phyloP scores from a whole-genome alignment of 2,888 invertebrate genomes.

The Horisme vitalbata region DNA sequence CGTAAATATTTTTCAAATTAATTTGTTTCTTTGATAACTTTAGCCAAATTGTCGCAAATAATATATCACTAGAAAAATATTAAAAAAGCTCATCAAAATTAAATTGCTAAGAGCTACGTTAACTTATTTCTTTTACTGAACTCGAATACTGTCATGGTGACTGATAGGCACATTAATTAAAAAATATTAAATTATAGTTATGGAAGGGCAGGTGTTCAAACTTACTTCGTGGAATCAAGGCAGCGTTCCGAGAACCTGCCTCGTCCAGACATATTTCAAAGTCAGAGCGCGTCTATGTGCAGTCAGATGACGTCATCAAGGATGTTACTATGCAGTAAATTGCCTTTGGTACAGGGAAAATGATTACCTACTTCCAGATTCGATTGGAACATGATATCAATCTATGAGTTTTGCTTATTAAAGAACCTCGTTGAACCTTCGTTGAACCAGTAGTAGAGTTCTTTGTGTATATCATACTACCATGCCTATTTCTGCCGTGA shows the following conservation, averaged over 20 bases:
- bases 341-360: conserved; percentile 4
- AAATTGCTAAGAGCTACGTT: too few relatives aligned
- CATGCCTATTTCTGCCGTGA: too few relatives aligned
- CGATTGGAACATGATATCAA: not conserved
- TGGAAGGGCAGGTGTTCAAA: conserved; percentile 67
- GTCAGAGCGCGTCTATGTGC: conserved; percentile 42
- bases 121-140: too few relatives aligned
- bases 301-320: conserved; percentile 56
- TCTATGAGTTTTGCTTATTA: too few relatives aligned
- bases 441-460: too few relatives aligned
- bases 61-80: too few relatives aligned
- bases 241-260: conserved; percentile 63
- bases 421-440: too few relatives aligned
- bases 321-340: conserved; percentile 25
- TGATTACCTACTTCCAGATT: not conserved
- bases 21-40: too few relatives aligned
- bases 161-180: not conserved
- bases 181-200: conserved; percentile 36
- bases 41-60: too few relatives aligned
- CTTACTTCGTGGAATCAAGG: conserved; percentile 61
- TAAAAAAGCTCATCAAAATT: not conserved
- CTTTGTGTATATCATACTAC: too few relatives aligned
- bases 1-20: too few relatives aligned
- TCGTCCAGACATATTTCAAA: conserved; percentile 39
- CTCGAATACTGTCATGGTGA: not conserved